Evolutionary conservation across 2,888 invertebrate species (phyloP).

Genomic region (Trichacis sp.): DNA sequence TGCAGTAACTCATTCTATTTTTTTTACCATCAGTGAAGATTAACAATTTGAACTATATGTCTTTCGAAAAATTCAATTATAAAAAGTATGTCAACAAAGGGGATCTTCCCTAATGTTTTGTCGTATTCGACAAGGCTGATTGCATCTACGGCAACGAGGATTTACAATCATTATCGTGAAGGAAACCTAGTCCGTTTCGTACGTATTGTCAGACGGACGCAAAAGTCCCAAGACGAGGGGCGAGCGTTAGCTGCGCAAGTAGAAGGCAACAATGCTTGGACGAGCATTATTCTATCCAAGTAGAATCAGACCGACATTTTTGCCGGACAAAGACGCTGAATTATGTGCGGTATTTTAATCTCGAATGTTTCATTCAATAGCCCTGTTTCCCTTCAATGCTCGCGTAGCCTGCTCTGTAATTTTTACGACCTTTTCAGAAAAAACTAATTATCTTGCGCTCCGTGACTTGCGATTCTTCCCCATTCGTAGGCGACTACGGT

Average conservation of each 20-base stretch:
- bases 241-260: constrained; percentile 34
- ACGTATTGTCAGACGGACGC: constrained; percentile 26
- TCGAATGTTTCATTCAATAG: constrained; percentile 39
- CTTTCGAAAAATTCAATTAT: too few relatives aligned
- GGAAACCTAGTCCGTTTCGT: constrained; percentile 26
- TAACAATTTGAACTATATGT: too few relatives aligned
- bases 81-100: too few relatives aligned
- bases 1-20: too few relatives aligned
- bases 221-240: constrained; percentile 21
- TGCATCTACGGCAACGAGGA: constrained; percentile 23
- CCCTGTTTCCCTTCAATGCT: constrained; percentile 18
- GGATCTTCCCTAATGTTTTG: too few relatives aligned
- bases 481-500: too few relatives aligned
- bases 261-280: constrained; percentile 37
- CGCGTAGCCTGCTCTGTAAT: constrained; percentile 23
- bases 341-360: constrained; percentile 40
- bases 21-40: too few relatives aligned
- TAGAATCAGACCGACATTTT: constrained; percentile 32
- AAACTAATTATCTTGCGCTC: not conserved
- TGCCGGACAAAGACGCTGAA: constrained; percentile 33
- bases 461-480: not conserved
- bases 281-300: constrained; percentile 37
- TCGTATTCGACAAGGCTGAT: constrained; percentile 24
- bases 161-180: constrained; percentile 34
- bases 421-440: constrained; percentile 26